Evolutionary conservation across 2,113 vertebrate genomes (phyloP).

Genomic region (Mugil cephalus): DNA sequence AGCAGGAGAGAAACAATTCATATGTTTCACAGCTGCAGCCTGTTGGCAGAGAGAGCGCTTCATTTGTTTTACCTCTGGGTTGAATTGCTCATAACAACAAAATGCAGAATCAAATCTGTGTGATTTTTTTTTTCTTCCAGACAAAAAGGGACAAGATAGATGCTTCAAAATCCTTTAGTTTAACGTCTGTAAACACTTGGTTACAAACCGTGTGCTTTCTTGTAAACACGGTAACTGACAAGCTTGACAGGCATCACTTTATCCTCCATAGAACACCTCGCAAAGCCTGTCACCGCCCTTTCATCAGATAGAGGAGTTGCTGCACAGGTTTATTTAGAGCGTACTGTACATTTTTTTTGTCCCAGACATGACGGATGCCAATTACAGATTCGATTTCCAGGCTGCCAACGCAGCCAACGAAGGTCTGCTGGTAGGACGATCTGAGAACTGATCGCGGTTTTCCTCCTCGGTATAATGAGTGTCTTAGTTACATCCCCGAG

Average conservation of each 20-base stretch:
- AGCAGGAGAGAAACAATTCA: slow-evolving; percentile 77
- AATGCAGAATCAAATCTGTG: slow-evolving; percentile 62
- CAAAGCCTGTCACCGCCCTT: slow-evolving; percentile 51
- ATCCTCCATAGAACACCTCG: slow-evolving; percentile 35
- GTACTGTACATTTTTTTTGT: slow-evolving; percentile 28
- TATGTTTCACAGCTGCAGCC: slow-evolving; percentile 80
- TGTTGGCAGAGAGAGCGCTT: slow-evolving; percentile 70
- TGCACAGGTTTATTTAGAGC: slow-evolving; percentile 25
- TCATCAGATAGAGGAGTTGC: slow-evolving; percentile 12
- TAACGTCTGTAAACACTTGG: slow-evolving; percentile 16
- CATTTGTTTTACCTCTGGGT: slow-evolving; percentile 75
- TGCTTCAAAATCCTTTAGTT: slow-evolving; percentile 28
- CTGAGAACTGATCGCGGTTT: slow-evolving; percentile 58
- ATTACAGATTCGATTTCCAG: slow-evolving; percentile 66
- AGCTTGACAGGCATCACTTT: slow-evolving; percentile 37
- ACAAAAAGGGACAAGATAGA: slow-evolving; percentile 47
- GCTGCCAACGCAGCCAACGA: slow-evolving; percentile 43
- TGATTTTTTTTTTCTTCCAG: slow-evolving; percentile 40
- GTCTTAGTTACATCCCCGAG: slow-evolving; percentile 76
- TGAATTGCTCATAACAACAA: slow-evolving; percentile 62
- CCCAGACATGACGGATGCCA: slow-evolving; percentile 52
- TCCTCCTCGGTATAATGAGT: slow-evolving; percentile 76
- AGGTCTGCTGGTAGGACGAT: slow-evolving; percentile 63
- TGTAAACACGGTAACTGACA: slow-evolving; percentile 13
- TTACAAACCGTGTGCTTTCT: slow-evolving; percentile 26